Evolutionary conservation across 2,797 vertebrate genomes (phyloP), one percentile per base, ranked within the genome.

Genomic region (Euthynnus affinis): DNA sequence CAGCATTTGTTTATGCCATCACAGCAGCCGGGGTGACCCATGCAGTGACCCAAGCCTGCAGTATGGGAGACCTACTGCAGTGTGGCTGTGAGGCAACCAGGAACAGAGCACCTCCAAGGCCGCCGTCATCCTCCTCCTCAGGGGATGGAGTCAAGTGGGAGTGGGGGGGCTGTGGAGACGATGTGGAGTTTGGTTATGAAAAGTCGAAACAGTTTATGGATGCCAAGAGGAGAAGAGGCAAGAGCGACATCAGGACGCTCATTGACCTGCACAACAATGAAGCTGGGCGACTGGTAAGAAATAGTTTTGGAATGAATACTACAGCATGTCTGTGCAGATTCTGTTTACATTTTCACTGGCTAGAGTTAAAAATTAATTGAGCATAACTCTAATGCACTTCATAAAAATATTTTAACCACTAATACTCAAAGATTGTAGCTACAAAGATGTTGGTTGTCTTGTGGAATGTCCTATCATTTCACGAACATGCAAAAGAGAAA

Each of bases 141-240:
- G 89, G 90, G 0, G 96, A 97, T 14, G 96, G 95, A 32, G 96
- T 96, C 0, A 96, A 97, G 86, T 99, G 98, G 98, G 98, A 99
- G 89, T 99, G 98, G 98, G 98, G 98, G 0, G 98, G 98, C 86
- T 99, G 98, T 0, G 98, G 98, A 6, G 98, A 99, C 0, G 98
- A 99, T 0, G 98, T 99, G 88, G 98, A 98, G 86, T 99, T 98
- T 0, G 98, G 98, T 80, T 98, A 99, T 0, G 98, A 99, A 87
- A 99, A 99, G 85, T 99, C 98, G 0, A 97, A 97, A 82, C 97
- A 98, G 91, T 99, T 99, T 79, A 99, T 99, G 98, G 98, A 99
- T 0, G 96, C 98, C 29, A 97, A 95, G 90, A 96, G 97, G 82
- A 97, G 97, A 83, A 95, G 96, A 53, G 98, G 98, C 65, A 98